Evolutionary conservation across 2,888 invertebrate species (phyloP).

Genomic region (Tipula confusa): DNA sequence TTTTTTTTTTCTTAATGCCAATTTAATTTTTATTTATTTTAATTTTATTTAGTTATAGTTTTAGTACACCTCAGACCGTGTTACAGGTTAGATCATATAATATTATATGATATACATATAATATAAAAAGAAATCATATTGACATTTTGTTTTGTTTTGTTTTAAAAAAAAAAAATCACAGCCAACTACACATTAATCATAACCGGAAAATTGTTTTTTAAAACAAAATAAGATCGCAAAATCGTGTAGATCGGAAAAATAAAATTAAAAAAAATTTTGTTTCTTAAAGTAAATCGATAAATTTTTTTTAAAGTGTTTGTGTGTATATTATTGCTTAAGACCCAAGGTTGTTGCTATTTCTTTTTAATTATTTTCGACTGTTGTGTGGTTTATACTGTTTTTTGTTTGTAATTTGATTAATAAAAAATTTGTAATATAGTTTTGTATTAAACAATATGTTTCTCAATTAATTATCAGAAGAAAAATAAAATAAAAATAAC

Average conservation of each 20-base stretch:
- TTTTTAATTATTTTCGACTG: neutral
- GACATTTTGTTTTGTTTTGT: no score
- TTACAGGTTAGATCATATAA: constrained; percentile 28
- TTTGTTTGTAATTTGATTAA: neutral
- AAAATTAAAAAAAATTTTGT: neutral
- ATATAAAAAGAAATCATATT: constrained; percentile 20
- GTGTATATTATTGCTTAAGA: constrained; percentile 17
- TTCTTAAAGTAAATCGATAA: neutral
- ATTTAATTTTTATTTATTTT: constrained; percentile 22
- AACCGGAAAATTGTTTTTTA: neutral
- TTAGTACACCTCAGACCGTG: constrained; percentile 31
- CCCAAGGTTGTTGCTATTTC: constrained; percentile 9
- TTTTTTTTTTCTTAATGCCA: constrained; percentile 29
- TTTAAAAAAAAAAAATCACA: neutral
- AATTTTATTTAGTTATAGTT: constrained; percentile 26
- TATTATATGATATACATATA: no score
- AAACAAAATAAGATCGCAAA: neutral
- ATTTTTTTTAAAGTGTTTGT: neutral
- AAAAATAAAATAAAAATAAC: neutral
- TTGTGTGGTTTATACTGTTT: neutral
- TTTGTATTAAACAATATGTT: constrained; percentile 7
- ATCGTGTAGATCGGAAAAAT: neutral
- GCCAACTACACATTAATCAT: neutral
- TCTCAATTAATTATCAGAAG: neutral
- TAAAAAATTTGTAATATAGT: neutral